Evolutionary conservation across 2,113 vertebrate genomes (phyloP).

Genomic region (Plotosus lineatus): DNA sequence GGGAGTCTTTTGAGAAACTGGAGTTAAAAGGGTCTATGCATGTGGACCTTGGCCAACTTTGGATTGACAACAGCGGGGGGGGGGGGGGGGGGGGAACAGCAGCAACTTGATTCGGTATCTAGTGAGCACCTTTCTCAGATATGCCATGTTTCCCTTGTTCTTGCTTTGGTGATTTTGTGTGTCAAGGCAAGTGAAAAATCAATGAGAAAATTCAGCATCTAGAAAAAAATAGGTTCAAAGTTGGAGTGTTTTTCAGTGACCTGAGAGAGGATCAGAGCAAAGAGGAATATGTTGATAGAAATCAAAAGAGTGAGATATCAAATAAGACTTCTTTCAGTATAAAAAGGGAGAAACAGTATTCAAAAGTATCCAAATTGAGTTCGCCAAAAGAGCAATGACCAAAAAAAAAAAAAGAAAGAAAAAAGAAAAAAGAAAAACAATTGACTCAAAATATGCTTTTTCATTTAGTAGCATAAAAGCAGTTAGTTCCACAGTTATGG

Average conservation of each 20-base stretch:
- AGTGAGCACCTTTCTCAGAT: conserved; percentile 42
- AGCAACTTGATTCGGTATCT: conserved; percentile 39
- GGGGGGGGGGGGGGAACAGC: conserved; percentile 45
- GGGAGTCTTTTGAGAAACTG: conserved; percentile 34
- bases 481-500: neutral
- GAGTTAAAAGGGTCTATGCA: conserved; percentile 36
- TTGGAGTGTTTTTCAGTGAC: conserved; percentile 36
- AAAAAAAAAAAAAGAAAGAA: neutral
- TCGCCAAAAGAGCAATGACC: conserved; percentile 16
- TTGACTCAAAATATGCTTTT: neutral
- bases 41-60: conserved; percentile 29
- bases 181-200: conserved; percentile 26
- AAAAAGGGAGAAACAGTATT: conserved; percentile 25
- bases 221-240: conserved; percentile 16
- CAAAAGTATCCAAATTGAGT: conserved; percentile 36
- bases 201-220: conserved; percentile 33
- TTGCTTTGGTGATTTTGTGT: conserved; percentile 44
- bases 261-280: conserved; percentile 34
- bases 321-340: conserved; percentile 24
- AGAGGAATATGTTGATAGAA: conserved; percentile 16
- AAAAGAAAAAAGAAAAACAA: neutral
- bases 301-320: conserved; percentile 42
- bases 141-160: conserved; percentile 47
- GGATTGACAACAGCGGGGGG: conserved; percentile 40
- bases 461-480: conserved; percentile 4